Evolutionary conservation across 2,888 invertebrate genomes (phyloP), one percentile per base, ranked within the genome.

Genomic region (Drosophila meridionalis): DNA sequence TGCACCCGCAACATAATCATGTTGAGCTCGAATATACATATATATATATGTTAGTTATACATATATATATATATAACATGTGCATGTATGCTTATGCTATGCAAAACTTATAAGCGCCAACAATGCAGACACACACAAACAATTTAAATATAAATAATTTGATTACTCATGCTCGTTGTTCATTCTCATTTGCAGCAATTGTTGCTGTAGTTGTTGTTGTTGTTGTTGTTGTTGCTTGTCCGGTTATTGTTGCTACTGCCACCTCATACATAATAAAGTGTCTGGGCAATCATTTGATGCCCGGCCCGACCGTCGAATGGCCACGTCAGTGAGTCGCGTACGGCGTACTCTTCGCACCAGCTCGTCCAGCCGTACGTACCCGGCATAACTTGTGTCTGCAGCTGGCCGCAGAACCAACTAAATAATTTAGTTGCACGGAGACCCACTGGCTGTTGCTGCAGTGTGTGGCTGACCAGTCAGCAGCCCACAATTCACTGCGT

Each of bases 251-350:
- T 73, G 61, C 52, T 73, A 69, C 45, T 63, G 69, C 64, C 66
- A 73, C 64, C 86, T 89, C 86, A 88, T 86, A 82, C 90, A 87
- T 89, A 89, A 89, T 89, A 85, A 90, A 89, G 89, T 89, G 90
- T 89, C 85, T 90, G 87, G 83, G 73, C 87, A 80, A 90, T 90
- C 87, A 90, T 83, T 82, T 88, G 90, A 78, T 83, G 81, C 83
- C 73, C 56, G 36, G 48, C 32, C 80, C 40, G 75, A 65, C 74
- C 75, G 45, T 67, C 43, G 59, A 63, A 57, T 69, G 75, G 63
- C 64, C 70, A 70, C 85, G 89, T 88, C 77, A 80, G 83, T 80
- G 87, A 73, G 83, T 75, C 83, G 70, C 63, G 57, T 38, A 66
- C 43, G 12, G 58, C 53, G 62, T 12, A 20, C 58, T 38, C 42